Conservation (phyloP, 2,113 vertebrate species). For the Rissa tridactyla region DNA sequence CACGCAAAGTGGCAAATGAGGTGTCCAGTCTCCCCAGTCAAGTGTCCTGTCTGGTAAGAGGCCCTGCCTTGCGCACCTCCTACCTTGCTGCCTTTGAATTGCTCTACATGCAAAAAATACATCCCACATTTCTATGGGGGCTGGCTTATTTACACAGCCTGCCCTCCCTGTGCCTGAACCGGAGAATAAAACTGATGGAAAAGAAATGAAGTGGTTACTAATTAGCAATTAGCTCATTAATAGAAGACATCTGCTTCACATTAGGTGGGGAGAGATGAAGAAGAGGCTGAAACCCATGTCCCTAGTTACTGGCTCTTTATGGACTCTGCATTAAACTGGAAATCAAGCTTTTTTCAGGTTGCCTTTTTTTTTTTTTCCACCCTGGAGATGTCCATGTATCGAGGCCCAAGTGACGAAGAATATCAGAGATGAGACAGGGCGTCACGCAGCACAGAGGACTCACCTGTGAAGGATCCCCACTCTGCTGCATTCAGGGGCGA, state of each 20-base stretch:
- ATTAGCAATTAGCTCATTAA: constrained; percentile 36
- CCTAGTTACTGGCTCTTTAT: not conserved
- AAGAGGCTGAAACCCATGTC: not conserved
- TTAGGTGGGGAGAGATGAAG: not conserved
- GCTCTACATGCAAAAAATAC: not conserved
- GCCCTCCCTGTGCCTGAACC: not conserved
- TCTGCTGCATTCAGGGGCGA: not conserved
- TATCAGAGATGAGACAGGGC: not conserved
- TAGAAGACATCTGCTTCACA: constrained; percentile 5
- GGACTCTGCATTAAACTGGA: not conserved
- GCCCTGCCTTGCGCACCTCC: not conserved
- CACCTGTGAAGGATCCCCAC: rapidly evolving
- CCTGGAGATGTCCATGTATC: not conserved
- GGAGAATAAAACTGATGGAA: not conserved
- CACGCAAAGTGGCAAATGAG: not conserved
- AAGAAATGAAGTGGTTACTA: not conserved
- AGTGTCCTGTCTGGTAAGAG: not conserved
- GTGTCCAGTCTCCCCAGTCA: not conserved
- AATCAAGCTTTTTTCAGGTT: not conserved
- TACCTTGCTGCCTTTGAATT: not conserved
- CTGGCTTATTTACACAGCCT: not conserved
- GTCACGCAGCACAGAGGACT: rapidly evolving
- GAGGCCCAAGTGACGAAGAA: not conserved
- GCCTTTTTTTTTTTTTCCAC: not conserved
- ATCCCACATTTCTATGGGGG: not conserved